Base-by-base conservation (phyloP, 2,888 invertebrate genomes). In the Drosophila bunnanda region DNA sequence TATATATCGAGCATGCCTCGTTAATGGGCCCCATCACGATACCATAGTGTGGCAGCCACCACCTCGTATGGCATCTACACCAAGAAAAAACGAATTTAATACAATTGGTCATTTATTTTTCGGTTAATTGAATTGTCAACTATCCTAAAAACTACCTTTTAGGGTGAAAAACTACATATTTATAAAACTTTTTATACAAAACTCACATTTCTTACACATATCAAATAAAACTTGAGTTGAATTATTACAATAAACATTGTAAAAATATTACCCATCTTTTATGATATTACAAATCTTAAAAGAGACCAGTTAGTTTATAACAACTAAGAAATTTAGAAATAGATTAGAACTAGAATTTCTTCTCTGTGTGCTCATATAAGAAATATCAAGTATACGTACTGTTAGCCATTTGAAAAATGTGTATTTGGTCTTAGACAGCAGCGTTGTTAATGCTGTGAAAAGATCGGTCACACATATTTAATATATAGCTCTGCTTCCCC, bases 1-100 rank as follows among this genome's bases (percentile, higher is more conserved):
- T 25, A 10, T 44, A 38, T 50, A 59, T 46, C 55, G 68, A 28
- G 55, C 66, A 39, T 55, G 66, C 55, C 39, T 67, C 39, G 64
- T 72, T 72, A 75, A 75, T 75, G 75, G 57, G 46, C 17, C 28
- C 50, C 25, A 66, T 67, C 66, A 67, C 66, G 66, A 68, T 55
- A 25, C 55, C 55, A 55, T 39, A 55, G 66, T 67, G 55, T 68
- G 68, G 68, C 66, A 44, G 61, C 34, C 57, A 43, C 57, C 34
- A 34, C 56, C 43, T 41, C 34, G 43, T 34, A 28, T 30, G 62
- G 56, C 56, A 50, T 34, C 20, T 41, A 52, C 36, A 58, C 41
- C 20, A 15, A 43, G 15, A 4, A 13, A 56, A 32, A 56, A 15
- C 9, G 3, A 3, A 1, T 4, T 36, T 0, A 25, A 48, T 30